phyloP scores from a whole-genome alignment of 2,113 vertebrate species.

The Sarotherodon lohbergeri region DNA sequence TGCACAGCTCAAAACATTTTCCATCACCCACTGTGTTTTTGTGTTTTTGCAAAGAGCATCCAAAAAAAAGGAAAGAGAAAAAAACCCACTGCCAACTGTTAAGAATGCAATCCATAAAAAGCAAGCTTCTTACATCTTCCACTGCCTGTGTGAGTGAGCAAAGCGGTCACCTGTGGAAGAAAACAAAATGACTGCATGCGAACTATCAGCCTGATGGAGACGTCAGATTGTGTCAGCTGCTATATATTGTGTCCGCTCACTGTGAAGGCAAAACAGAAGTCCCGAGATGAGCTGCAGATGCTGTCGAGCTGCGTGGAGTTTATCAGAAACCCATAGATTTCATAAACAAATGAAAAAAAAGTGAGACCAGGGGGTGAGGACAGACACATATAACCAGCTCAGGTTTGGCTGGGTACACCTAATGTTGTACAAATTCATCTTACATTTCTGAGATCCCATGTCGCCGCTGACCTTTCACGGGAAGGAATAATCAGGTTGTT shows the following conservation, averaged over 20 bases:
- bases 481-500: slow-evolving; percentile 50
- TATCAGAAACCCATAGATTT: neutral
- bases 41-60: neutral
- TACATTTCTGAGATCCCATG: slow-evolving; percentile 6
- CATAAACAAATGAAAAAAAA: neutral
- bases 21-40: neutral
- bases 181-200: slow-evolving; percentile 10
- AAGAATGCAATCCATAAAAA: slow-evolving; percentile 28
- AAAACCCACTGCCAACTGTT: neutral
- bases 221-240: neutral
- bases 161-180: slow-evolving; percentile 41
- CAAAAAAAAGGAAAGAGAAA: neutral
- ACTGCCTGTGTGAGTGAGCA: neutral
- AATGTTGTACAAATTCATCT: slow-evolving; percentile 35
- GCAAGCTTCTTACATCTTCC: slow-evolving; percentile 31
- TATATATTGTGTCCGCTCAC: neutral
- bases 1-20: neutral
- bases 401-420: neutral
- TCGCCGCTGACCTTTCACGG: slow-evolving; percentile 56
- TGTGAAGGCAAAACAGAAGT: neutral
- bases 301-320: neutral
- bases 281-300: neutral
- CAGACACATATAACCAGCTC: neutral
- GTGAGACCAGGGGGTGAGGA: neutral
- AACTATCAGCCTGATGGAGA: slow-evolving; percentile 27